Base-by-base conservation (phyloP, 2,797 vertebrate species). In the Antennarius maculatus region DNA sequence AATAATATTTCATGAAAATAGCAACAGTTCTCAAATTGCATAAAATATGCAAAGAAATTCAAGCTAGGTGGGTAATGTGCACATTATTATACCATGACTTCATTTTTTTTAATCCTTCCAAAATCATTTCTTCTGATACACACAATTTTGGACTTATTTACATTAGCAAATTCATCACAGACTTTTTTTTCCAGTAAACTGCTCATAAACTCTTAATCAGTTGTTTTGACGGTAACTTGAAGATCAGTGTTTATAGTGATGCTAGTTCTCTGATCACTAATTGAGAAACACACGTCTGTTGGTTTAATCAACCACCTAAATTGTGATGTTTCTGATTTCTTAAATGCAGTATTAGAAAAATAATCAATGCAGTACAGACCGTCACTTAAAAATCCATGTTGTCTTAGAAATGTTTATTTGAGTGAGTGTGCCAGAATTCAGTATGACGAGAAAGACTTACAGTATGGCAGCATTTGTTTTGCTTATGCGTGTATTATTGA, bases 301-400 rank as follows among this genome's bases (percentile, higher is more conserved):
- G 62, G 47, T 80, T 34, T 84, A 79, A 82, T 85, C 71, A 84
- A 69, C 77, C 52, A 69, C 71, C 70, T 59, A 60, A 79, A 90
- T 77, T 85, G 80, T 87, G 84, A 87, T 87, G 81, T 77, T 86
- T 87, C 86, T 83, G 76, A 77, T 69, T 86, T 52, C 56, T 70
- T 78, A 66, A 76, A 75, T 69, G 76, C 72, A 79, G 69, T 62
- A 69, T 76, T 67, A 77, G 64, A 77, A 47, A 76, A 88, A 83
- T 60, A 85, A 85, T 87, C 81, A 74, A 79, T 75, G 81, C 76
- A 69, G 84, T 79, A 78, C 34, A 67, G 18, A 77, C 73, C 37
- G 18, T 72, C 67, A 79, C 75, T 63, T 66, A 74, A 48, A 72
- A 74, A 74, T 68, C 69, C 71, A 78, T 88, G 85, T 90, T 77